Evolutionary conservation across 2,888 invertebrate species (phyloP), one percentile per base, ranked within the genome.

Genomic region (Argyresthia albistria): DNA sequence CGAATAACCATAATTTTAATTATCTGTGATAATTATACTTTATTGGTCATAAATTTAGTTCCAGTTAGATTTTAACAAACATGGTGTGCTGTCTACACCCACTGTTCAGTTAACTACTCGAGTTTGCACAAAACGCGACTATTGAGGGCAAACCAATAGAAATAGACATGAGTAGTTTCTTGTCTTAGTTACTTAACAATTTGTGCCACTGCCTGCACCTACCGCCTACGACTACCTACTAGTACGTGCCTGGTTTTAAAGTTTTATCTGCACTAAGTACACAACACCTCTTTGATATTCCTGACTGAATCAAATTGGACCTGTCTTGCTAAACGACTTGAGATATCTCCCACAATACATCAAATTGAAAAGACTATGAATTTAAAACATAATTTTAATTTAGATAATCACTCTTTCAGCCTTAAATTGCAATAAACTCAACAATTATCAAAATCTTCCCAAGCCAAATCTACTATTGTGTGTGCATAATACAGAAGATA

Each of bases 401-500:
- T 25, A 25, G 25, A 35, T 7, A 16, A 7, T 43, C 35, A 37
- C 45, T 53, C 48, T 42, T 47, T 48, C 45, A 51, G 36, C 15
- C 71, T 66, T 56, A 64, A 71, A 69, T 71, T 67, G 67, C 70
- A 9, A 14, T 16, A 45, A 45, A 45, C 16, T 45, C 10, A 46
- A 25, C n/a, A 16, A n/a, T 35, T 46, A 16, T n/a, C 25, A 25
- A 25, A 46, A 46, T 35, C 25, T 46, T 46, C 46, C 66, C 66
- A 69, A 67, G 66, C 63, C 70, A 65, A 68, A 68, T 69, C 64
- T 56, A 53, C 70, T 61, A 78, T 77, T 79, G 80, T 80, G 66
- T 73, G 66, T 46, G 15, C 11, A 9, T 6, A 25, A 25, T 25
- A 6, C 25, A 25, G 25, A 25, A 25, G n/a, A 25, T 25, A 25